A percentile compares a stretch with the other conserved stretches of the same genome.
These are phyloP conservation scores for Vireo griseus DNA, from an alignment of 2,797 vertebrate genomes.

Conservation along the genomic window DNA sequence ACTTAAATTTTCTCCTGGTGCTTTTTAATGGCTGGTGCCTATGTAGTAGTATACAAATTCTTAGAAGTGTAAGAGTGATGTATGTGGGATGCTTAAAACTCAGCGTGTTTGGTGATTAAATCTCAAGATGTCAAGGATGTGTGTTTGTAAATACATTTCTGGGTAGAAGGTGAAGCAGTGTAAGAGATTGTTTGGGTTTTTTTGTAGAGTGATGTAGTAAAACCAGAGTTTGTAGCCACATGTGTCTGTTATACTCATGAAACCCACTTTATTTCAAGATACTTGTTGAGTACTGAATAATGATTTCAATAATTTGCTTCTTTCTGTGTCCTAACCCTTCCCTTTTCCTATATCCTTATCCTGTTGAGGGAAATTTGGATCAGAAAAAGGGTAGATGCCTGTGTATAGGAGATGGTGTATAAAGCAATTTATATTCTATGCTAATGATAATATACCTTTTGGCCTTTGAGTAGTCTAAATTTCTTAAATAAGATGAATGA, in stretches of 20 bases:
- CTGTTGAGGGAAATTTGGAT: neutral
- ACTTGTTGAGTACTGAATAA: neutral
- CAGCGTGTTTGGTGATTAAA: neutral
- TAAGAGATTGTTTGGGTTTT: neutral
- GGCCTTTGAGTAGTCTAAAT: neutral
- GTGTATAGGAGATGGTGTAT: neutral
- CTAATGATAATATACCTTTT: neutral
- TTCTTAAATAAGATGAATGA: constrained; percentile 7
- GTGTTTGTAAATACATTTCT: neutral
- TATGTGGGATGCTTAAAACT: neutral
- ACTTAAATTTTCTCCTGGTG: neutral
- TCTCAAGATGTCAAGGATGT: neutral
- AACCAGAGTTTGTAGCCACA: neutral
- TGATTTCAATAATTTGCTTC: neutral
- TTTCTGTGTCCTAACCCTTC: neutral
- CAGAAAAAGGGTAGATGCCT: neutral
- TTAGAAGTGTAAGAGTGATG: neutral
- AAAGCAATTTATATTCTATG: neutral
- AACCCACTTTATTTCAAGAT: neutral
- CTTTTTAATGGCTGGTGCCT: neutral
- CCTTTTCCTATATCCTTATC: neutral
- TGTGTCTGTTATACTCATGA: neutral
- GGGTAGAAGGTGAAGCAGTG: neutral
- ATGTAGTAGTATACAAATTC: neutral
- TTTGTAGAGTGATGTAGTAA: neutral